A percentile compares a stretch with the other conserved stretches of the same genome.
Conservation (phyloP, 2,113 vertebrate species). For the Mormyrus lacerda region DNA sequence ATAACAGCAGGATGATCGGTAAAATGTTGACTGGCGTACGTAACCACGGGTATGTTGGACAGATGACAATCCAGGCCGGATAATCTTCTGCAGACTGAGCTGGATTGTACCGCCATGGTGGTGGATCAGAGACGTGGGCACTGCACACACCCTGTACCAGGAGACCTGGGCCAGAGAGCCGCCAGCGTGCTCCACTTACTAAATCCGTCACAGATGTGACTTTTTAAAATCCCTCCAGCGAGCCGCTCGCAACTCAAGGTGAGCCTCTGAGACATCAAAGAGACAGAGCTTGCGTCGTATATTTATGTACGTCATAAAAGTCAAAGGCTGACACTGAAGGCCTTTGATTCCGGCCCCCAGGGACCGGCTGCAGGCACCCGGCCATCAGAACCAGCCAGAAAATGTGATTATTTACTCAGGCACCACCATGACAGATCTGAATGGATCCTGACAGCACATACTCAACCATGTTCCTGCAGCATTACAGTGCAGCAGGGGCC, state of each 20-base stretch:
- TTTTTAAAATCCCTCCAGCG: not conserved
- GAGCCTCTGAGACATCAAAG: not conserved
- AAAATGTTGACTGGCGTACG: not conserved
- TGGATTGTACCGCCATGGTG: not conserved
- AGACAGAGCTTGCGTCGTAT: not conserved
- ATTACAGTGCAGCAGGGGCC: not conserved
- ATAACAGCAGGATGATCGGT: not conserved
- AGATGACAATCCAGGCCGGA: not conserved
- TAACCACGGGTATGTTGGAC: not conserved
- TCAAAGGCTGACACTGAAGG: not conserved
- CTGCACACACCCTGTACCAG: not conserved
- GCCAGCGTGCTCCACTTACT: not conserved
- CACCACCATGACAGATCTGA: not conserved
- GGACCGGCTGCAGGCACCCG: not conserved
- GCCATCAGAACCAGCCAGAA: not conserved
- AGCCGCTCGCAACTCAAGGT: slow-evolving; percentile 7
- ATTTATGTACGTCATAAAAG: not conserved
- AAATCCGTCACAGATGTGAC: slow-evolving; percentile 4
- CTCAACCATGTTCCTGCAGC: not conserved
- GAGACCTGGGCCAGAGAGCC: not conserved
- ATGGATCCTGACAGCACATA: not conserved
- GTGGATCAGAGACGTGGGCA: not conserved
- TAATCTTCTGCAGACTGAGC: not conserved
- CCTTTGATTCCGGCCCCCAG: not conserved
- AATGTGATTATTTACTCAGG: not conserved